phyloP scores from a whole-genome alignment of 2,888 invertebrate species.

The Prionchulus punctatus region DNA sequence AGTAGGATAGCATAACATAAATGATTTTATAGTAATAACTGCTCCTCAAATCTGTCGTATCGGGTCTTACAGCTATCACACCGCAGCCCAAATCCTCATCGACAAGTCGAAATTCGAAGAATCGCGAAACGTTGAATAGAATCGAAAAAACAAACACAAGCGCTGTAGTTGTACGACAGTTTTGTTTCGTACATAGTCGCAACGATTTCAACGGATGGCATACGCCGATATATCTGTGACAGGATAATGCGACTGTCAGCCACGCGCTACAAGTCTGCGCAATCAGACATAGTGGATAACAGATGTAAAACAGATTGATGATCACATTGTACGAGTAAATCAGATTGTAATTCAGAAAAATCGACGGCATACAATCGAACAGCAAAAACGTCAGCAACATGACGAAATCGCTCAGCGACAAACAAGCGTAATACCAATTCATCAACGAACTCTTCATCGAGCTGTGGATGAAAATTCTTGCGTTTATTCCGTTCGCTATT shows the following conservation, averaged over 20 bases:
- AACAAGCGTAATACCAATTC: slow-evolving; percentile 7
- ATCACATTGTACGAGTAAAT: neutral
- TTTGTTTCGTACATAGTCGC: slow-evolving; percentile 32
- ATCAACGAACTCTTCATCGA: slow-evolving; percentile 5
- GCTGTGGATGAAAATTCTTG: neutral
- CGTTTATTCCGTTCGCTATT: neutral
- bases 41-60: slow-evolving; percentile 21
- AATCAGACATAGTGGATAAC: too few relatives aligned
- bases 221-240: slow-evolving; percentile 57
- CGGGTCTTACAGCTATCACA: slow-evolving; percentile 9
- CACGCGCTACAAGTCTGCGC: slow-evolving; percentile 19
- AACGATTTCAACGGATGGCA: slow-evolving; percentile 36
- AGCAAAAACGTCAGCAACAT: neutral
- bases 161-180: slow-evolving; percentile 32
- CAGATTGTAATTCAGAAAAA: neutral
- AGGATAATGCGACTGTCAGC: slow-evolving; percentile 48
- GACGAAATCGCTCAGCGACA: slow-evolving; percentile 3
- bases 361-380: neutral
- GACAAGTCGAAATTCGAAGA: slow-evolving; percentile 31
- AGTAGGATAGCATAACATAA: slow-evolving; percentile 31
- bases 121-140: slow-evolving; percentile 35
- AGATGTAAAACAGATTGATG: slow-evolving; percentile 17
- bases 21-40: slow-evolving; percentile 24
- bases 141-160: slow-evolving; percentile 30
- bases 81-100: slow-evolving; percentile 11